Conservation (phyloP, 1,140 invertebrate genomes). For the Halotydeus destructor region DNA sequence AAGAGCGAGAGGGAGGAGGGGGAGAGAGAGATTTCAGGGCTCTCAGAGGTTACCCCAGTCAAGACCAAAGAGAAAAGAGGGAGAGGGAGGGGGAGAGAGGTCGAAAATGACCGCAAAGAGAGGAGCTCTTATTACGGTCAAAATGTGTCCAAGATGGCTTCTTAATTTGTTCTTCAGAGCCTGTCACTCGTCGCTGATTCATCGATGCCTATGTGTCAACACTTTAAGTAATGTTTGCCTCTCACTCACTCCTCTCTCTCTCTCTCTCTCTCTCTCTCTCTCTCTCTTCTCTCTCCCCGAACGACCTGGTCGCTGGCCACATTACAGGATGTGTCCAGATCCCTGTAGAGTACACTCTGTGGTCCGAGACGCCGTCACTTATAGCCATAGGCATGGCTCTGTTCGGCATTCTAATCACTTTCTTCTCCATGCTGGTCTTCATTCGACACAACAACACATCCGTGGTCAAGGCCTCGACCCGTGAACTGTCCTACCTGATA, state of each 20-base stretch:
- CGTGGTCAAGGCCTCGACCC: constrained; percentile 42
- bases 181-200: background rate
- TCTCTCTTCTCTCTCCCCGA: background rate
- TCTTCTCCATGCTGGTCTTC: constrained; percentile 36
- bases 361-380: constrained; percentile 35
- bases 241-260: background rate
- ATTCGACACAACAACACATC: constrained; percentile 42
- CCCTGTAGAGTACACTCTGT: constrained; percentile 32
- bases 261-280: constrained; percentile 1
- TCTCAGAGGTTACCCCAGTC: too few relatives aligned
- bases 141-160: too few relatives aligned
- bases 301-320: background rate
- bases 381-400: constrained; percentile 36
- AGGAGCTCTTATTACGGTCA: too few relatives aligned
- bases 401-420: constrained; percentile 38
- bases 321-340: constrained; percentile 33
- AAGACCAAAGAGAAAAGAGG: too few relatives aligned
- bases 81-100: too few relatives aligned
- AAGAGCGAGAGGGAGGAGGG: too few relatives aligned
- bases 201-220: too few relatives aligned
- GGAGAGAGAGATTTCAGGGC: too few relatives aligned
- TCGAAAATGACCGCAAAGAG: too few relatives aligned
- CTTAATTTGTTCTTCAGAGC: background rate
- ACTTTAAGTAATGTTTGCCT: background rate
- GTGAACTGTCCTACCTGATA: constrained; percentile 45